phyloP scores from a whole-genome alignment of 2,797 vertebrate genomes.

The Dicrostonyx torquatus region DNA sequence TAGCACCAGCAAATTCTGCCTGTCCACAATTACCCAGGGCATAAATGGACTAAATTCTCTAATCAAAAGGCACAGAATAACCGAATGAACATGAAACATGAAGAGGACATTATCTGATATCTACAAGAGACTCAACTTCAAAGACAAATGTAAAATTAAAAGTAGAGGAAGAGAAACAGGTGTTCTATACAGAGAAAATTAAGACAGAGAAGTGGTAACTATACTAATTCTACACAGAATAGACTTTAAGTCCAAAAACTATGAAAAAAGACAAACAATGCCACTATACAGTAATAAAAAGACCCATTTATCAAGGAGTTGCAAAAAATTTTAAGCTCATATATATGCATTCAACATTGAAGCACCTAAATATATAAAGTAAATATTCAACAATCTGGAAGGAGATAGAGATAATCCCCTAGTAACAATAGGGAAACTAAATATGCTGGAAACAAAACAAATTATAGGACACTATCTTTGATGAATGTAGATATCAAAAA shows the following conservation, averaged over 20 bases:
- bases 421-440: background rate
- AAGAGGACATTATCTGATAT: background rate
- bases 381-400: background rate
- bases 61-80: constrained; percentile 6
- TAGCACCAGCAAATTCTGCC: background rate
- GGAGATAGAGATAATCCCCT: background rate
- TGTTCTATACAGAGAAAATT: background rate
- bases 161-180: background rate
- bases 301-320: background rate
- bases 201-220: background rate
- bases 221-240: background rate
- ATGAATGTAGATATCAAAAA: background rate
- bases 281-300: background rate
- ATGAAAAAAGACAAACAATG: background rate
- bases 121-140: background rate
- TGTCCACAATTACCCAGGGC: background rate
- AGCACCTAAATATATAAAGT: background rate
- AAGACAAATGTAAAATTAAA: background rate
- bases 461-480: background rate
- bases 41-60: background rate
- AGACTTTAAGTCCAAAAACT: background rate
- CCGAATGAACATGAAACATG: background rate
- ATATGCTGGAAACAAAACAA: background rate
- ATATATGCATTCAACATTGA: background rate
- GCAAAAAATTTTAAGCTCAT: background rate